Evolutionary conservation across 2,888 invertebrate genomes (phyloP).

Genomic region (Drosophila lutescens): DNA sequence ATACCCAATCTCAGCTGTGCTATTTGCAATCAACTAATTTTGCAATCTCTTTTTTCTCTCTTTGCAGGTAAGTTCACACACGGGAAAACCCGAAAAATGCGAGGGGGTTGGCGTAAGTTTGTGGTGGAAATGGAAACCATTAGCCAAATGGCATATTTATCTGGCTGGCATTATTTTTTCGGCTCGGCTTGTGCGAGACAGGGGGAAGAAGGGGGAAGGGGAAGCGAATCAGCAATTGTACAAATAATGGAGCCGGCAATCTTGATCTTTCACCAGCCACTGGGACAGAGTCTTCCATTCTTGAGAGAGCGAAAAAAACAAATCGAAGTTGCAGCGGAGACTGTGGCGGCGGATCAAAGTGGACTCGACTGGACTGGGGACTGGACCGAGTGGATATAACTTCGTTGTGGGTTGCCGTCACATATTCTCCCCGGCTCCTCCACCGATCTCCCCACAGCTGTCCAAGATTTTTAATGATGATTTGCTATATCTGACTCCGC

Average conservation of each 20-base stretch:
- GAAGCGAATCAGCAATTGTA: slow-evolving; percentile 38
- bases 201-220: neutral
- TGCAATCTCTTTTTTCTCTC: slow-evolving; percentile 38
- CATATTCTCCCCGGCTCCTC: slow-evolving; percentile 10
- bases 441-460: slow-evolving; percentile 1
- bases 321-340: slow-evolving; percentile 16
- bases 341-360: slow-evolving; percentile 45
- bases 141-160: slow-evolving; percentile 59
- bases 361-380: slow-evolving; percentile 10
- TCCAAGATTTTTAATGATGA: slow-evolving; percentile 69
- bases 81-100: slow-evolving; percentile 4
- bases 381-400: slow-evolving; percentile 11
- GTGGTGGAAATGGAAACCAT: slow-evolving; percentile 37
- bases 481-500: slow-evolving; percentile 62
- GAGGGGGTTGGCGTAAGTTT: slow-evolving; percentile 60
- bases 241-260: slow-evolving; percentile 36
- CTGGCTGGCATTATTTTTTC: slow-evolving; percentile 36
- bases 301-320: neutral
- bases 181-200: slow-evolving; percentile 26
- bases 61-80: slow-evolving; percentile 66
- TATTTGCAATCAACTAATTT: slow-evolving; percentile 41
- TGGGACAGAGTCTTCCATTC: slow-evolving; percentile 34
- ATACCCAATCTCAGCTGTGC: slow-evolving; percentile 5
- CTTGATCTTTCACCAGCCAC: slow-evolving; percentile 59
- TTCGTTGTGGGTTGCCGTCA: slow-evolving; percentile 30